These are phyloP conservation scores for Chloroclysta siterata DNA, from an alignment of 2,888 invertebrate genomes.

Conservation along the genomic window DNA sequence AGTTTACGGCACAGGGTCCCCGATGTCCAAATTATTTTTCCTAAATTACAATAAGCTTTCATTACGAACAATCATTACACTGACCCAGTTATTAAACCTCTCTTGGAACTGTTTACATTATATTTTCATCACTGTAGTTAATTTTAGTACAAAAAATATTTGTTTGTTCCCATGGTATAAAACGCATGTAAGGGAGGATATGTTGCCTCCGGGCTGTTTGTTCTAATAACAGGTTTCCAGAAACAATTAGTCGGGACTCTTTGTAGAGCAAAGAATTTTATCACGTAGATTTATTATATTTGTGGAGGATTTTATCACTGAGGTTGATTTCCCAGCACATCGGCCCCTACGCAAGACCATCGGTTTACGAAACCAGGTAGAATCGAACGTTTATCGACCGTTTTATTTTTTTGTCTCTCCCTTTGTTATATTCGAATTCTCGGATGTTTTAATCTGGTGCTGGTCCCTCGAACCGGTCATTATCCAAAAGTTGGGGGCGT, in stretches of 20 bases:
- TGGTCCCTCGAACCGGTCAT: conserved; percentile 79
- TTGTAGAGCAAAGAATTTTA: conserved; percentile 74
- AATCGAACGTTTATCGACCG: conserved; percentile 75
- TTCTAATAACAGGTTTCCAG: conserved; percentile 73
- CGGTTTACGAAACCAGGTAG: conserved; percentile 69
- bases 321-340: conserved; percentile 57
- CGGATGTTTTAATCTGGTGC: conserved; percentile 82
- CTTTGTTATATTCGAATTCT: conserved; percentile 78
- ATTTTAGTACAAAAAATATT: conserved; percentile 45
- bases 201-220: conserved; percentile 57
- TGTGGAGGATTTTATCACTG: conserved; percentile 76
- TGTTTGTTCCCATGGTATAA: conserved; percentile 54
- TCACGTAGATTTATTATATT: conserved; percentile 81
- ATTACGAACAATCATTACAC: conserved; percentile 44
- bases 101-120: conserved; percentile 47
- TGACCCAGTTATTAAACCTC: conserved; percentile 46
- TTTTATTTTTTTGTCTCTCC: conserved; percentile 79
- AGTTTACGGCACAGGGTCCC: conserved; percentile 51
- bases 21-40: conserved; percentile 51
- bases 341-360: conserved; percentile 50
- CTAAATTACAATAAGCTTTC: conserved; percentile 38
- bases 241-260: conserved; percentile 77
- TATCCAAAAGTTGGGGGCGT: conserved; percentile 82
- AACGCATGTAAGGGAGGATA: conserved; percentile 41
- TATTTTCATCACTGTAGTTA: conserved; percentile 49